Base-by-base conservation (phyloP, 2,113 vertebrate genomes). In the Marmota monax region DNA sequence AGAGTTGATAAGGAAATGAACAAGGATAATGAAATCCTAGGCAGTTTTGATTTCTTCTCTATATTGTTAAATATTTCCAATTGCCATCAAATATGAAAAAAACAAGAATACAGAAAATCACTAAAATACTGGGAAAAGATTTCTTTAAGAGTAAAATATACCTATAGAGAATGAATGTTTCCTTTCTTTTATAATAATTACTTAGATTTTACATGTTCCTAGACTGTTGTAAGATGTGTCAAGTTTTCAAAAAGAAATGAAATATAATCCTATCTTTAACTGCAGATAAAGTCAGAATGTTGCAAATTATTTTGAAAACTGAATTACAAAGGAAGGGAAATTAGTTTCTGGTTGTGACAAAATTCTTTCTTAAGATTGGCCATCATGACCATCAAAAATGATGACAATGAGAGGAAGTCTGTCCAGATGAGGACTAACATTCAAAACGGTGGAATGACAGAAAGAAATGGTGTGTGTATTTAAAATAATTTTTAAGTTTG, bases 81-180 rank as follows among this genome's bases (percentile, higher is more conserved):
- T 45, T 27, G 82, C 8, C 20, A 58, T 82, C 78, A 72, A 92
- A 67, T 67, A 22, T 48, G 2, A 20, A 87, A 88, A 86, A 65
- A 79, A 20, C 14, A 45, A 29, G n/a, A 8, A 84, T 5, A 42
- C 11, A 73, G 58, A 67, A 65, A 88, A 65, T 6, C 25, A 22
- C 25, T 72, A 27, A 70, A 58, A 23, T 77, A 58, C 17, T 85
- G 20, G 22, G 39, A 65, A 82, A 91, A 72, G 77, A 89, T 78
- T 83, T 7, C 12, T 92, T 93, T 56, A 74, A 88, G 53, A 92
- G 20, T 69, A 95, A 93, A 45, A 89, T 85, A 84, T 17, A 84
- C 7, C 53, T 86, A 9, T 32, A 82, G 29, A 74, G 39, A 93
- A 23, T 29, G 29, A 72, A 51, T 77, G 16, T 73, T 77, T 80